A percentile compares a stretch with the other conserved stretches of the same genome.
These are phyloP conservation scores for Nemopilema nomurai DNA, from an alignment of 30 jellyfish, hydroid and myxozoan genomes.

Conservation along the genomic window DNA sequence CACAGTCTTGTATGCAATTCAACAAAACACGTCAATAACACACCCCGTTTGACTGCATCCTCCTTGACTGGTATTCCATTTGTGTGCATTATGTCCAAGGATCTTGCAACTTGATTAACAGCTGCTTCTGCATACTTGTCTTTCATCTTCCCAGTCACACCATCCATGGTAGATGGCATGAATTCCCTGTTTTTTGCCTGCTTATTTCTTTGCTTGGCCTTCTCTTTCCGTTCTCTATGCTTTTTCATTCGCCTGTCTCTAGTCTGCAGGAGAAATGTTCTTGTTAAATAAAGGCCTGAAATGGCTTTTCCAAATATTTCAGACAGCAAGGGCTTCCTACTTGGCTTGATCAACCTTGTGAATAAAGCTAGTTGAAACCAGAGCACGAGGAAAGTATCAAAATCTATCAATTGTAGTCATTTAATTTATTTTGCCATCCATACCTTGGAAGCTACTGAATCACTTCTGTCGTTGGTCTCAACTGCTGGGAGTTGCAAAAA, in stretches of 20 bases:
- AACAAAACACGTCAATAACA: neutral
- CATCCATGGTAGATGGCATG: constrained; percentile 60
- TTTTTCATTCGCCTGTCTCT: constrained; percentile 50
- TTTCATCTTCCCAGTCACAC: constrained; percentile 48
- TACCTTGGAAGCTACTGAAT: constrained; percentile 49
- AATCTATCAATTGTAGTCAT: neutral
- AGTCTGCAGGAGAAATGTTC: constrained; percentile 6
- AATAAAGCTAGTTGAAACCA: too few relatives aligned
- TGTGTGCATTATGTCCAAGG: constrained; percentile 65
- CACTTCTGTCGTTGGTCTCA: constrained; percentile 14
- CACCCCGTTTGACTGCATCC: constrained; percentile 56
- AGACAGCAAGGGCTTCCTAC: too few relatives aligned
- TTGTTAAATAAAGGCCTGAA: neutral
- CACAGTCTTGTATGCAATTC: neutral
- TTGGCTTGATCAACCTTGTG: too few relatives aligned
- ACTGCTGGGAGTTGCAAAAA: constrained; percentile 26
- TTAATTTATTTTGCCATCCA: neutral
- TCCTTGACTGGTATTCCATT: constrained; percentile 65
- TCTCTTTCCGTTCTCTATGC: constrained; percentile 49
- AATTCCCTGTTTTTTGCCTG: constrained; percentile 15
- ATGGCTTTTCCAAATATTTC: too few relatives aligned
- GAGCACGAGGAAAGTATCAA: neutral
- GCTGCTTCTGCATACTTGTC: constrained; percentile 46
- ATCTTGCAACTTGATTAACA: constrained; percentile 13
- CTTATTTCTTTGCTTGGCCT: constrained; percentile 26